These are phyloP conservation scores for Monochamus saltuarius DNA, from an alignment of 1,140 invertebrate species.

Conservation along the genomic window DNA sequence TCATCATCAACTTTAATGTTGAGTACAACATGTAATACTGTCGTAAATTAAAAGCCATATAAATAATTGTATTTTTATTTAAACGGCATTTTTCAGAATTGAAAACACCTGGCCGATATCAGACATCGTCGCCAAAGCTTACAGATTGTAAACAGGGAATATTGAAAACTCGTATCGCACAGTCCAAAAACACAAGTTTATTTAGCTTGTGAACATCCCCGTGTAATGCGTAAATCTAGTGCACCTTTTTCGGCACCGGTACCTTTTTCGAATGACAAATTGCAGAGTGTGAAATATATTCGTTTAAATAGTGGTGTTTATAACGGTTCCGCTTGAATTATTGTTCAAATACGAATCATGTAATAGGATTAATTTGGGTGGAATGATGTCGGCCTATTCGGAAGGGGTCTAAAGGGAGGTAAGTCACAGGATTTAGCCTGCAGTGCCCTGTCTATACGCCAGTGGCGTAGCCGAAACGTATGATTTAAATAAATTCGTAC, in stretches of 20 bases:
- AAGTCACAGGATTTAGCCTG: constrained; percentile 21
- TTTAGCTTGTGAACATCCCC: constrained; percentile 28
- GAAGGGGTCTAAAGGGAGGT: constrained; percentile 25
- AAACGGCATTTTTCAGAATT: too few relatives aligned
- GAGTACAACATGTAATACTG: too few relatives aligned
- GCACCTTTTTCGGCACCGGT: constrained; percentile 30
- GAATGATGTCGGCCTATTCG: constrained; percentile 33
- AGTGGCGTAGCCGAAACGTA: neutral
- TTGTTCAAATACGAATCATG: constrained; percentile 37
- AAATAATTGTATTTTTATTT: too few relatives aligned
- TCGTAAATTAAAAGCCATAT: too few relatives aligned
- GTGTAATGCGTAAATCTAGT: constrained; percentile 25
- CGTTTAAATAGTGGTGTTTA: constrained; percentile 41
- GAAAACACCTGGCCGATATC: too few relatives aligned
- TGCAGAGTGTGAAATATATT: constrained; percentile 35
- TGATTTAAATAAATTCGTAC: too few relatives aligned
- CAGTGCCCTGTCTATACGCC: constrained; percentile 16
- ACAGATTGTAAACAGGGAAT: too few relatives aligned
- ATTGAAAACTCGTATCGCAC: too few relatives aligned
- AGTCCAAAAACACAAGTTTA: constrained; percentile 12
- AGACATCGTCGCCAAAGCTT: too few relatives aligned
- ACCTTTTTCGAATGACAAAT: constrained; percentile 36
- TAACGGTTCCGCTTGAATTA: constrained; percentile 39
- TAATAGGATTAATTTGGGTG: constrained; percentile 41
- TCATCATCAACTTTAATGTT: too few relatives aligned